phyloP scores from a whole-genome alignment of 2,888 invertebrate genomes.

The Augochlorella aurata region DNA sequence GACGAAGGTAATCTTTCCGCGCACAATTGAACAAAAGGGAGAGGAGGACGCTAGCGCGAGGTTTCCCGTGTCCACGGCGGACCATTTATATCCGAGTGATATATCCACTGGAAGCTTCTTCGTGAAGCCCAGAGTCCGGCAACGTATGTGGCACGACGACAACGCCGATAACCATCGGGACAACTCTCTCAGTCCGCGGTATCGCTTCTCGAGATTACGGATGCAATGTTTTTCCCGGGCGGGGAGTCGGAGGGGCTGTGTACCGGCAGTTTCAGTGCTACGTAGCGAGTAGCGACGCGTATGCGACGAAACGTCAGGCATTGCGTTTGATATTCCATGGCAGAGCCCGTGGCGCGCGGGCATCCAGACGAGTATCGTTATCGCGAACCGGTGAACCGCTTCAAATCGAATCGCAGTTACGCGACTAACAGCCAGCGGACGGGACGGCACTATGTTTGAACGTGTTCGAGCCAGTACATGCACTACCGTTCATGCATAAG shows the following conservation, averaged over 20 bases:
- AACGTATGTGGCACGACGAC: slow-evolving; percentile 27
- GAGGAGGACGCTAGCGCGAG: slow-evolving; percentile 7
- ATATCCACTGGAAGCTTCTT: slow-evolving; percentile 40
- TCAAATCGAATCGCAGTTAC: slow-evolving; percentile 14
- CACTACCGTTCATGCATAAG: not conserved
- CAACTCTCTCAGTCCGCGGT: slow-evolving; percentile 35
- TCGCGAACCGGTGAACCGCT: slow-evolving; percentile 23
- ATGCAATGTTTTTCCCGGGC: slow-evolving; percentile 3
- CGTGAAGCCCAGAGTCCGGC: slow-evolving; percentile 16
- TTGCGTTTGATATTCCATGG: slow-evolving; percentile 34
- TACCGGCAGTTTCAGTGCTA: not conserved
- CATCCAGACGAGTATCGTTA: slow-evolving; percentile 30
- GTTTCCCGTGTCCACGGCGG: slow-evolving; percentile 21
- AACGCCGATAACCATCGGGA: slow-evolving; percentile 50
- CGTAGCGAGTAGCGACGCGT: not conserved
- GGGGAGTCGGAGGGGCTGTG: not conserved
- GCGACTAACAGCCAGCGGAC: not conserved
- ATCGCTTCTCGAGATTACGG: slow-evolving; percentile 23
- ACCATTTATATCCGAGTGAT: slow-evolving; percentile 51
- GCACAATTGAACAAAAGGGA: not conserved
- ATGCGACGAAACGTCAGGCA: slow-evolving; percentile 11
- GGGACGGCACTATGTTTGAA: not conserved
- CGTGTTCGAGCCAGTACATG: not conserved
- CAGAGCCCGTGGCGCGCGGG: not conserved
- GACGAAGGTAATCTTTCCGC: not conserved